Evolutionary conservation across 2,888 invertebrate species (phyloP), one percentile per base, ranked within the genome.

Genomic region (Patella ulyssiponensis): DNA sequence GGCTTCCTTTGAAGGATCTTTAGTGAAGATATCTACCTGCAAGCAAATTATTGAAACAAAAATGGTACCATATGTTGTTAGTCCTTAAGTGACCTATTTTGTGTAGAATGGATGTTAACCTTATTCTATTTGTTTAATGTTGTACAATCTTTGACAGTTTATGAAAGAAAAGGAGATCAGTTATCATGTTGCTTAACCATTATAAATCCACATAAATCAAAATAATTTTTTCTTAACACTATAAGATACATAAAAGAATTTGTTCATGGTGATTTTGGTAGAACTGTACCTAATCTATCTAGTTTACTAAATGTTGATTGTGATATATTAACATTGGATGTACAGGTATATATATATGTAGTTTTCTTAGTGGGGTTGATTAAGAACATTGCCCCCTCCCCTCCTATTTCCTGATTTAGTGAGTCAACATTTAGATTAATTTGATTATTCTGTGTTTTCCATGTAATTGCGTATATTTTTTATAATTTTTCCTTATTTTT

Each of bases 261-360:
- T 93, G 96, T 97, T 27, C 98, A 99, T 92, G 97, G 98, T 3
- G 99, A 99, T 93, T 96, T 98, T 90, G 96, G 96, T 1, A 93
- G 99, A 84, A 97, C 98, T 0, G 91, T 90, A 14, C 99, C 99
- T 0, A 95, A 94, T 86, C 92, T 98, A 51, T 92, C 94, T 0
- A 93, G 94, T 27, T 92, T 97, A 69, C 92, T 97, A 58, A 92
- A 93, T 52, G 93, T 94, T 52, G 94, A 96, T 9, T 91, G 91
- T 86, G 99, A 99, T 91, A 96, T 99, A 85, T 92, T 97, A n/a
- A 96, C 97, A 56, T 93, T 99, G 9, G 98, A 98, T 93, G 98
- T 99, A 9, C 83, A 82, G 79, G 89, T 89, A 83, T 80, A 71
- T 89, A 83, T 80, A 71, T 51, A 73, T 4, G 14, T 58, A 33